Base-by-base conservation (phyloP, 2,888 invertebrate species). In the Eupithecia subfuscata region DNA sequence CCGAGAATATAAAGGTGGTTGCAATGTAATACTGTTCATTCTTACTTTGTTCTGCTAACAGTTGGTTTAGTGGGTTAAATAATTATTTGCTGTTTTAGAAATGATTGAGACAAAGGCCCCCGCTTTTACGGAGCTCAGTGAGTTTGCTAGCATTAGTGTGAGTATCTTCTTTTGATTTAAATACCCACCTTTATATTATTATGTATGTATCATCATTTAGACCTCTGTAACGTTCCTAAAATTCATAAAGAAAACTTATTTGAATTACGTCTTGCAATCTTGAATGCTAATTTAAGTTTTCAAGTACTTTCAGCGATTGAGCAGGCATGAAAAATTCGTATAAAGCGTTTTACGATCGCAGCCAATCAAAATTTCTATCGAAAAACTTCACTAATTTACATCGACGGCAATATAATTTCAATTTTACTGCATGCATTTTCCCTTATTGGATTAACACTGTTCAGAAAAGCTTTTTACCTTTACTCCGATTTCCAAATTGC, bases 61-160 rank as follows among this genome's bases (percentile, higher is more conserved):
- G 45, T 63, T 76, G 52, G 68, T 72, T 73, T 67, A 68, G 22
- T 71, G 48, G 30, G 8, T 48, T 75, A 22, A 78, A 37, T 40
- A 30, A 63, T 34, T 4, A 45, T 56, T 37, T 76, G 12, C 1
- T 11, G 18, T 12, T 68, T 68, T 43, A 22, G n/a, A 87, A 77
- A 91, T 91, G 91, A 85, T 90, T 25, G 89, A 89, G 65, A 89
- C 84, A n/a, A 86, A 82, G 70, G 75, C 80, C n/a, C 92, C 92
- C 1, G 89, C 89, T 78, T 95, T 94, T 83, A 89, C 91, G 5
- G 93, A 95, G 75, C 85, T 95, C 2, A 94, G 95, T 81, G 95
- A 95, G 80, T 88, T 95, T 37, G 92, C 91, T 68, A 93, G 94
- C 64, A 77, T 84, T 45, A 89, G 90, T 77, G 95, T 95, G 84